These are phyloP conservation scores for Artibeus lituratus DNA, from an alignment of 2,797 vertebrate species.

Conservation along the genomic window DNA sequence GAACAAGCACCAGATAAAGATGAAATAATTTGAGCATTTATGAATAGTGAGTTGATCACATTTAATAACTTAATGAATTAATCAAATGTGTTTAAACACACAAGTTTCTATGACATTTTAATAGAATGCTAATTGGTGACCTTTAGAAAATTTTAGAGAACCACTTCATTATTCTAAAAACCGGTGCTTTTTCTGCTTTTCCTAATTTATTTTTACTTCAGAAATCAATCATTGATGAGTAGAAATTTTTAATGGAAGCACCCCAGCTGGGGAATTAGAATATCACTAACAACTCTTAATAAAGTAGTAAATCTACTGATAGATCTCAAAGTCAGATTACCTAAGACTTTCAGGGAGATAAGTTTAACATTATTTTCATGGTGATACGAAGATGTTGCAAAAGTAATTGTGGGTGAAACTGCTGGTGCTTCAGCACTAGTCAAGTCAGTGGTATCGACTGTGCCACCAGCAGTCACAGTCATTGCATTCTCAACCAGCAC, in stretches of 20 bases:
- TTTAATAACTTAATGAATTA: background rate
- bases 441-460: background rate
- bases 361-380: background rate
- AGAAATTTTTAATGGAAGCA: background rate
- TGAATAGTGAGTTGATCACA: background rate
- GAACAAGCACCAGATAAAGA: background rate
- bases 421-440: background rate
- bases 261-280: background rate
- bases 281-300: background rate
- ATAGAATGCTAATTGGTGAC: background rate
- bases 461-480: background rate
- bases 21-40: background rate
- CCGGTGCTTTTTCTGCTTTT: background rate
- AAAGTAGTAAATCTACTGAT: background rate
- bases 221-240: background rate
- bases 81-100: background rate
- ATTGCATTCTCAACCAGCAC: background rate
- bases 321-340: background rate
- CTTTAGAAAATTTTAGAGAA: background rate
- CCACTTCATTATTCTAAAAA: slow-evolving; percentile 5
- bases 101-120: background rate
- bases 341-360: background rate
- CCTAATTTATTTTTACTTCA: background rate
- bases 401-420: background rate
- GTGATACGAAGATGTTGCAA: background rate